Conservation (phyloP, 2,797 vertebrate genomes). For the Pyrocephalus nanus region DNA sequence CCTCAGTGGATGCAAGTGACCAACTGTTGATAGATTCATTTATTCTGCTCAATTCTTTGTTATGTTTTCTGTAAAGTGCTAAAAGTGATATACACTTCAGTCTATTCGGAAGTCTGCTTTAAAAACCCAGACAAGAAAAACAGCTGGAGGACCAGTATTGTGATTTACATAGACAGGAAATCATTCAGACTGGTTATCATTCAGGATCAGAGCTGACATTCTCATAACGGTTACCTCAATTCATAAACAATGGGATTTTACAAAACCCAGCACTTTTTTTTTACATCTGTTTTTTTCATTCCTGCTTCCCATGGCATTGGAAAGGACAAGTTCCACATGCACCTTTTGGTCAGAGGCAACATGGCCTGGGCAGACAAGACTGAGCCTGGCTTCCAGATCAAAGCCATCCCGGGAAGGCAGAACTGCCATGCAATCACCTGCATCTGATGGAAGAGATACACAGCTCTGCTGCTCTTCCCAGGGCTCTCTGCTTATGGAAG, state of each 20-base stretch:
- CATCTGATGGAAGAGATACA: no score
- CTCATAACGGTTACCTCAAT: background rate
- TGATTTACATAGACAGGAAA: background rate
- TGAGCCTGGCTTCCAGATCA: background rate
- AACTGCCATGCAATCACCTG: rapidly evolving
- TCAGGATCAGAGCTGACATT: background rate
- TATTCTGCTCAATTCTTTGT: background rate
- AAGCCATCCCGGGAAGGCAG: background rate
- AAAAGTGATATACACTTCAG: background rate
- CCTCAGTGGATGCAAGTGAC: background rate
- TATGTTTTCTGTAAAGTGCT: background rate
- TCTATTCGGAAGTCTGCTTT: background rate
- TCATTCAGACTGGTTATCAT: background rate
- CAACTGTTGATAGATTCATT: background rate
- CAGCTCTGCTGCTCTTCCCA: background rate
- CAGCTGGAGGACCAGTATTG: background rate
- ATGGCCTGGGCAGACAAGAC: background rate
- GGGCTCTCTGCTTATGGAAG: rapidly evolving
- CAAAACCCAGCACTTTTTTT: background rate
- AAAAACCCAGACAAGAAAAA: background rate
- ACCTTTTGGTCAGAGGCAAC: background rate
- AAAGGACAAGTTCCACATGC: background rate
- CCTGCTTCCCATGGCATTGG: background rate
- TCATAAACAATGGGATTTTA: background rate
- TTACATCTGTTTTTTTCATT: background rate